Evolutionary conservation across 2,797 vertebrate genomes (phyloP).

Genomic region (Hoplostethus atlanticus): DNA sequence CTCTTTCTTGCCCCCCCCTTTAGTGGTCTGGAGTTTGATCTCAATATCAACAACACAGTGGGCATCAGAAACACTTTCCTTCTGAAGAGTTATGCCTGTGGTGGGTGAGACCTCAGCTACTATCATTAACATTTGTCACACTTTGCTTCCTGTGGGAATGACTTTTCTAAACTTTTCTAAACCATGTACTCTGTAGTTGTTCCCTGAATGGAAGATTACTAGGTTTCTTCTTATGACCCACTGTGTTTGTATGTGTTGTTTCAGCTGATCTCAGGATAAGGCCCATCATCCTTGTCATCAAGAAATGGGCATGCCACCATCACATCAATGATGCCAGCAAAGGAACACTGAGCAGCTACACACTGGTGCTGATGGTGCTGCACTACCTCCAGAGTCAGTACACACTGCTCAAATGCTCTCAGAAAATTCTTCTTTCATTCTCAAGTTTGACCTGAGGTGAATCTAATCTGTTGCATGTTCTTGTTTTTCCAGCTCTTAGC

Average conservation of each 20-base stretch:
- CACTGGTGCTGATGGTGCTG: slow-evolving; percentile 95
- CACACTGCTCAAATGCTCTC: slow-evolving; percentile 13
- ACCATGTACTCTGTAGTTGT: neutral
- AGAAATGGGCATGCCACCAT: slow-evolving; percentile 94
- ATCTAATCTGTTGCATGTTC: slow-evolving; percentile 20
- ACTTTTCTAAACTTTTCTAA: neutral
- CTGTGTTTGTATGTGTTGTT: slow-evolving; percentile 32
- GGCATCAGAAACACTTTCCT: slow-evolving; percentile 99
- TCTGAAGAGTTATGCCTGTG: slow-evolving; percentile 92
- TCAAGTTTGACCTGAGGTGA: neutral
- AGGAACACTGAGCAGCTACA: slow-evolving; percentile 97
- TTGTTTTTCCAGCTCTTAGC: slow-evolving; percentile 85
- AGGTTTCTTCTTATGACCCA: neutral
- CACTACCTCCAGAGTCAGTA: slow-evolving; percentile 99
- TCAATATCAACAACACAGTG: slow-evolving; percentile 97
- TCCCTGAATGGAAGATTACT: neutral
- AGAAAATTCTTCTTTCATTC: neutral
- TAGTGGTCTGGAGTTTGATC: slow-evolving; percentile 95
- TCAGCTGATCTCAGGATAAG: slow-evolving; percentile 94
- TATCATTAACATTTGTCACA: neutral
- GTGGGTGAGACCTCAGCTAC: slow-evolving; percentile 81
- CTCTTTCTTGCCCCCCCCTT: slow-evolving; percentile 11
- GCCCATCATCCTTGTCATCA: slow-evolving; percentile 93
- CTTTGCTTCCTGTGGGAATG: neutral
- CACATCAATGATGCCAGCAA: slow-evolving; percentile 97